A percentile compares a stretch with the other conserved stretches of the same genome.
These are phyloP conservation scores for Pangasius djambal DNA, from an alignment of 2,797 vertebrate species.

Conservation along the genomic window DNA sequence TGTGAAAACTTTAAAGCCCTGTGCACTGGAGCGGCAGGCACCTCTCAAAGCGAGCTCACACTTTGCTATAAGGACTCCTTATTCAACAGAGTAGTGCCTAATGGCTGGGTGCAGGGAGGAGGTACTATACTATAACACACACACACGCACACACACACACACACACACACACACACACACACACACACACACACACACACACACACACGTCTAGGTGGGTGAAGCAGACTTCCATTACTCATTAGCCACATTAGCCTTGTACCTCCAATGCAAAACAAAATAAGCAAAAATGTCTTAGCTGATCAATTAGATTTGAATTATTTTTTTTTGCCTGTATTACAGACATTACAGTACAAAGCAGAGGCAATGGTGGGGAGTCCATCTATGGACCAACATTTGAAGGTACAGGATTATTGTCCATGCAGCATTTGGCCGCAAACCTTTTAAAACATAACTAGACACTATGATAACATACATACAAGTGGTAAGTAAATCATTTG, in stretches of 20 bases:
- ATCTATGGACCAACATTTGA: constrained; percentile 88
- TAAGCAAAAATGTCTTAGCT: not conserved
- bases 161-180: not conserved
- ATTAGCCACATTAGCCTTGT: not conserved
- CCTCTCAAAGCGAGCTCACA: constrained; percentile 63
- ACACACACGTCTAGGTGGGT: not conserved
- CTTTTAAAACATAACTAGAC: not conserved
- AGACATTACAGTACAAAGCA: constrained; percentile 82
- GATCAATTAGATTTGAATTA: not conserved
- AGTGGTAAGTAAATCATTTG: not conserved
- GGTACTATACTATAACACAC: constrained; percentile 68
- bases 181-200: constrained; percentile 3
- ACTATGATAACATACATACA: not conserved
- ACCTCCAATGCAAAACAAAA: not conserved
- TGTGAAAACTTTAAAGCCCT: constrained; percentile 84
- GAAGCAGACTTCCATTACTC: not conserved
- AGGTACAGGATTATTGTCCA: constrained; percentile 70
- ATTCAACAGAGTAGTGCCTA: constrained; percentile 86
- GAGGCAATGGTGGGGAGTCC: constrained; percentile 81
- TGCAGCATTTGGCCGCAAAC: not conserved
- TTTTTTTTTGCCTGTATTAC: constrained; percentile 29
- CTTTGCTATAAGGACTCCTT: constrained; percentile 83
- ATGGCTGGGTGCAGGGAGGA: constrained; percentile 91
- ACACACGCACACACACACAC: not conserved
- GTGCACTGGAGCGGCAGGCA: constrained; percentile 79